Conservation (phyloP, 2,113 vertebrate species). For the Scortum barcoo region DNA sequence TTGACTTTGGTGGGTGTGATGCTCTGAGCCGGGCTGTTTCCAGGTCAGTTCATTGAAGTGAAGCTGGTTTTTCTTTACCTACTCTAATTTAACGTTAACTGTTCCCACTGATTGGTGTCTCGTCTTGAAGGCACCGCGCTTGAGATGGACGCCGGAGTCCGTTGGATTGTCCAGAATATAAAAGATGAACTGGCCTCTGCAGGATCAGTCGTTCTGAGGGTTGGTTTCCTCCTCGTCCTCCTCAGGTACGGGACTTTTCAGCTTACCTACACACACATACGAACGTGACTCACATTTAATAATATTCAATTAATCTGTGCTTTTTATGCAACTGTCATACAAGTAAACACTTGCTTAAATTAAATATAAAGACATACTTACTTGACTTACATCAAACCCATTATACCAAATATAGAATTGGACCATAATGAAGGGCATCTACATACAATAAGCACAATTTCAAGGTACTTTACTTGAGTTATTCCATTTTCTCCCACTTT, state of each 20-base stretch:
- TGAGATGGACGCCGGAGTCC: neutral
- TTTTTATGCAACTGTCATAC: too few relatives aligned
- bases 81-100: neutral
- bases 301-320: neutral
- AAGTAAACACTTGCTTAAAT: too few relatives aligned
- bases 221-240: conserved; percentile 67
- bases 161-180: conserved; percentile 7
- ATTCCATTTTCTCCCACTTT: neutral
- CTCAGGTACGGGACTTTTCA: conserved; percentile 64
- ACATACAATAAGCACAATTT: neutral
- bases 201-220: conserved; percentile 45
- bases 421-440: neutral
- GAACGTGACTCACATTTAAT: neutral
- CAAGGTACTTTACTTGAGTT: neutral
- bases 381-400: too few relatives aligned
- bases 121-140: neutral
- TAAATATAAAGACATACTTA: neutral
- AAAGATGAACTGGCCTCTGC: neutral
- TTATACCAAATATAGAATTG: neutral
- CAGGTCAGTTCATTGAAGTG: neutral
- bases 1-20: neutral
- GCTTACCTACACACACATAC: conserved; percentile 59
- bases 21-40: neutral
- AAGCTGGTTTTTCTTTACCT: neutral
- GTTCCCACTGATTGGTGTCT: neutral